Base-by-base conservation (phyloP, 1,140 invertebrate genomes). In the Zeugodacus cucurbitae region DNA sequence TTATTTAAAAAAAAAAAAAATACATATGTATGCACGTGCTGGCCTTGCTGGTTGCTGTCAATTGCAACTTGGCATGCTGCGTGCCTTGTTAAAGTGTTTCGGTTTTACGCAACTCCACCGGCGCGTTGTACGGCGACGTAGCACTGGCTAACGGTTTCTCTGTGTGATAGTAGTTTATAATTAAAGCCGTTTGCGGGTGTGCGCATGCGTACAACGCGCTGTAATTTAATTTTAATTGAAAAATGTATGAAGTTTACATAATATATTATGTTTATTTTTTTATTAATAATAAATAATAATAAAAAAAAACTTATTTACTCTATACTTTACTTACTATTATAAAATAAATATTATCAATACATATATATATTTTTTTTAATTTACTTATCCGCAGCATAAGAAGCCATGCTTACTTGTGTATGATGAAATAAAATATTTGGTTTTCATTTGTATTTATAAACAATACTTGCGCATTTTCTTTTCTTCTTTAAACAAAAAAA, bases 151-250 rank as follows among this genome's bases (percentile, higher is more conserved):
- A 59, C 90, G 92, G 90, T 89, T 93, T 93, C 90, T 91, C 92
- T 93, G 92, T 93, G 92, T 93, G 92, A 93, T 93, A 93, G 92
- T 93, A 93, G 92, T 93, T 91, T 93, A 91, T 93, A 92, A 92
- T 92, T 92, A 90, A 91, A 91, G 85, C 90, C 90, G 90, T 86
- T 88, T 29, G 57, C 17, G 41, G 67, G 44, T 8, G 34, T 86
- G n/a, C 87, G 58, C 20, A 44, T 57, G 48, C 57, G 29, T 87
- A 32, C 41, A 70, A 70, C 17, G 87, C 87, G 62, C 34, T 59
- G 54, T 54, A 34, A n/a, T n/a, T 86, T 86, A 86, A 86, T 58
- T 86, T 58, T 58, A 86, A 59, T 86, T 32, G 26, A 59, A 34
- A 44, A 41, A 57, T 86, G 26, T 86, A 86, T 22, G 14, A 86